Evolutionary conservation across 2,888 invertebrate species (phyloP), one percentile per base, ranked within the genome.

Genomic region (Polymixis lichenea): DNA sequence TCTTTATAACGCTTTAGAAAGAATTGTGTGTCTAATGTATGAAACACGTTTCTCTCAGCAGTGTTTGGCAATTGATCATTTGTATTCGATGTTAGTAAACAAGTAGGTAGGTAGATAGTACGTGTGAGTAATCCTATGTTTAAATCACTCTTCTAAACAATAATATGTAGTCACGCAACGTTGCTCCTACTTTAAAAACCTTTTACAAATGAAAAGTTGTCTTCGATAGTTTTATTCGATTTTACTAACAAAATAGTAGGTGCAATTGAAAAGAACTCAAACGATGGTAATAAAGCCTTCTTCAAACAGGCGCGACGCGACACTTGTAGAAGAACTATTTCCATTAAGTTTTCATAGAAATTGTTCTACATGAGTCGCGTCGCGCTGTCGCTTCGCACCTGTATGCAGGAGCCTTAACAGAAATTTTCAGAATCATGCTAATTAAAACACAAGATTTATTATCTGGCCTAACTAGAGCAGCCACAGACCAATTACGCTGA

Each of bases 11-110:
- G 43, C 51, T 77, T 65, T 51, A 51, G 7, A 82, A 60, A 65
- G 15, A 77, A 75, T 72, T 66, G 69, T 83, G 53, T 25, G 46
- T 13, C 46, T 77, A 80, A 80, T 84, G 65, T 58, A 38, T 53
- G 46, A 55, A 62, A 69, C 84, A 83, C 74, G 83, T 51, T 74
- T 77, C 60, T 66, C 9, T 25, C 28, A n/a, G 43, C 28, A 19
- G 17, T 46, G n/a, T 75, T 75, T 75, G 76, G 61, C 46, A 75
- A 75, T 43, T 22, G 22, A 53, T 53, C 4, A 43, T 53, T 72
- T 19, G 28, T 19, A 32, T 46, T 56, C 28, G n/a, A 9, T 75
- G 43, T 53, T 51, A 61, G 38, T 46, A 46, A 71, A 61, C 25
- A 61, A 32, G 28, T 19, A 19, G 51, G 51, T 32, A 28, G 9